A percentile compares a stretch with the other conserved stretches of the same genome.
Evolutionary conservation across 2,888 invertebrate species (phyloP).

Genomic region (Mamestra brassicae): DNA sequence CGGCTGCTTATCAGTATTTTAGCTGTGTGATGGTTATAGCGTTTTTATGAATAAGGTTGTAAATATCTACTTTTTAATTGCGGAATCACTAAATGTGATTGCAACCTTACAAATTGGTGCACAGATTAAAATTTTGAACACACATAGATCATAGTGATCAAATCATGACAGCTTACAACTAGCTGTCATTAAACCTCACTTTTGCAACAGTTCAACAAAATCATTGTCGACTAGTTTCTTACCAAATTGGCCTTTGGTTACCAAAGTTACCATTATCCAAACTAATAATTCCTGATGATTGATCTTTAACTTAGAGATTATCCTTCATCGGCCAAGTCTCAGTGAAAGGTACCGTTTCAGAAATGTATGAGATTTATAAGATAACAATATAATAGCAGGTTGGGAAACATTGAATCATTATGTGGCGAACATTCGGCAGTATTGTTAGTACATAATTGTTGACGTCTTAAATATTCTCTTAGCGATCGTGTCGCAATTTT

Average conservation of each 20-base stretch:
- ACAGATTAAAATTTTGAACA: neutral
- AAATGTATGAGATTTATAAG: slow-evolving; percentile 69
- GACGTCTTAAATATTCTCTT: slow-evolving; percentile 59
- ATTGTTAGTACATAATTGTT: slow-evolving; percentile 67
- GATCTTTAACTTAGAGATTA: slow-evolving; percentile 52
- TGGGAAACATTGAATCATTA: slow-evolving; percentile 67
- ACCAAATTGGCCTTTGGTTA: slow-evolving; percentile 24
- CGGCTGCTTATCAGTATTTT: too few relatives aligned
- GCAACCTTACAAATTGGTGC: neutral
- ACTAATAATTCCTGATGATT: slow-evolving; percentile 53
- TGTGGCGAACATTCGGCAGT: slow-evolving; percentile 54
- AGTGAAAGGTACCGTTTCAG: slow-evolving; percentile 71
- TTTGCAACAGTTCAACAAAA: slow-evolving; percentile 7
- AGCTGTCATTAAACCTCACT: neutral
- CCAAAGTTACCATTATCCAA: slow-evolving; percentile 39
- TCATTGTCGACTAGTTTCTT: slow-evolving; percentile 1
- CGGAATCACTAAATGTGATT: neutral
- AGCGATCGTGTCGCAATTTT: slow-evolving; percentile 46
- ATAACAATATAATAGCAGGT: slow-evolving; percentile 69
- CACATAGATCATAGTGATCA: neutral
- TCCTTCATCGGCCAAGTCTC: slow-evolving; percentile 49
- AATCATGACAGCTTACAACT: neutral
- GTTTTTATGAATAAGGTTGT: too few relatives aligned
- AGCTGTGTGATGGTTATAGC: too few relatives aligned
- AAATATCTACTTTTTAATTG: neutral